A percentile compares a stretch with the other conserved stretches of the same genome.
phyloP scores from a whole-genome alignment of 2,888 invertebrate genomes.

The Scrobipalpa costella region DNA sequence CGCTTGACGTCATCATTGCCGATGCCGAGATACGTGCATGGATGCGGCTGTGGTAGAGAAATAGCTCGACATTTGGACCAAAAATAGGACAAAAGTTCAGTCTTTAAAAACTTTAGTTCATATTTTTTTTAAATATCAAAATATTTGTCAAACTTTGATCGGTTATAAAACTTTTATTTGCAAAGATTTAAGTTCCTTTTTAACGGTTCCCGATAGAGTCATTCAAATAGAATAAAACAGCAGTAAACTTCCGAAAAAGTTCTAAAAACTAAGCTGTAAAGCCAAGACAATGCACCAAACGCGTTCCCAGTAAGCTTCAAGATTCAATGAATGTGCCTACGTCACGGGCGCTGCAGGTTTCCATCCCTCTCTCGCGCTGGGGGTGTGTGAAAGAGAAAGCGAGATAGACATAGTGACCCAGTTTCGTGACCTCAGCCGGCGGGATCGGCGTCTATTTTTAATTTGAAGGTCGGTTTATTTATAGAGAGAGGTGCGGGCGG shows the following conservation, averaged over 20 bases:
- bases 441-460: constrained; percentile 79
- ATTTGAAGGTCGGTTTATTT: constrained; percentile 80
- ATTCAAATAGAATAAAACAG: not conserved
- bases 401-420: constrained; percentile 68
- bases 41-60: not conserved
- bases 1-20: constrained; percentile 69
- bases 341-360: constrained; percentile 69
- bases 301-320: constrained; percentile 53
- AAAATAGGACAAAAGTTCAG: not conserved
- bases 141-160: not conserved
- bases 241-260: not conserved
- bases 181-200: not conserved
- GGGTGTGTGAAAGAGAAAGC: constrained; percentile 40
- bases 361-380: constrained; percentile 50
- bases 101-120: not conserved
- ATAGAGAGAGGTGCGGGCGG: constrained; percentile 53
- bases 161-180: not conserved
- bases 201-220: not conserved
- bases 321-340: constrained; percentile 77
- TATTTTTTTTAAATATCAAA: not conserved
- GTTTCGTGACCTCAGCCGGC: constrained; percentile 75
- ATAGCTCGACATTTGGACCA: not conserved
- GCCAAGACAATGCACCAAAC: constrained; percentile 54
- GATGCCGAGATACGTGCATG: not conserved
- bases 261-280: constrained; percentile 32